A percentile compares a stretch with the other conserved stretches of the same genome.
Evolutionary conservation across 2,888 invertebrate species (phyloP).

Genomic region (Stenodera caucasica): DNA sequence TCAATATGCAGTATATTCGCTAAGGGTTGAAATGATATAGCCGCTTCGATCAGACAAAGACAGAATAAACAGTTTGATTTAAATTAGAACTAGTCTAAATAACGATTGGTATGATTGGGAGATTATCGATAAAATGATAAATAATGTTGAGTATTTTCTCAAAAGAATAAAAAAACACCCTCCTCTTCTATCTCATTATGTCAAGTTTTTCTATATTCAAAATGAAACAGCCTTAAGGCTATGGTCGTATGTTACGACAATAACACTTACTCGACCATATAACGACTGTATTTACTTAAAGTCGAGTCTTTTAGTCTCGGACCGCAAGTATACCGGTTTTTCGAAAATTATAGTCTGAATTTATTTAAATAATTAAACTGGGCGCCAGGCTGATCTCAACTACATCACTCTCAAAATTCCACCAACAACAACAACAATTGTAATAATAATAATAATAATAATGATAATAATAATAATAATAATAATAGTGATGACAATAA

Average conservation of each 20-base stretch:
- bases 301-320: no score
- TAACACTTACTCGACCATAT: conserved; percentile 40
- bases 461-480: no score
- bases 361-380: conserved; percentile 29
- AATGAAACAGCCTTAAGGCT: conserved; percentile 24
- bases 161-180: no score
- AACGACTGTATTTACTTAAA: conserved; percentile 46
- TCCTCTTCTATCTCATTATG: neutral
- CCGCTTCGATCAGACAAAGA: neutral
- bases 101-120: neutral
- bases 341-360: conserved; percentile 18
- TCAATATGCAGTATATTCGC: conserved; percentile 57
- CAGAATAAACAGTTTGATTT: neutral
- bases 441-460: no score
- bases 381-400: no score
- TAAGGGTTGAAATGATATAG: conserved; percentile 41
- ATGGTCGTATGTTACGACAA: conserved; percentile 41
- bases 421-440: no score
- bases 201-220: neutral
- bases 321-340: conserved; percentile 26
- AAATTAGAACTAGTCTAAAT: no score
- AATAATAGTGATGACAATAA: no score
- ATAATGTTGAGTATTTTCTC: no score
- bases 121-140: no score
- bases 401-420: no score